Conservation (phyloP, 2,888 invertebrate genomes). For the Criorhina ranunculi region DNA sequence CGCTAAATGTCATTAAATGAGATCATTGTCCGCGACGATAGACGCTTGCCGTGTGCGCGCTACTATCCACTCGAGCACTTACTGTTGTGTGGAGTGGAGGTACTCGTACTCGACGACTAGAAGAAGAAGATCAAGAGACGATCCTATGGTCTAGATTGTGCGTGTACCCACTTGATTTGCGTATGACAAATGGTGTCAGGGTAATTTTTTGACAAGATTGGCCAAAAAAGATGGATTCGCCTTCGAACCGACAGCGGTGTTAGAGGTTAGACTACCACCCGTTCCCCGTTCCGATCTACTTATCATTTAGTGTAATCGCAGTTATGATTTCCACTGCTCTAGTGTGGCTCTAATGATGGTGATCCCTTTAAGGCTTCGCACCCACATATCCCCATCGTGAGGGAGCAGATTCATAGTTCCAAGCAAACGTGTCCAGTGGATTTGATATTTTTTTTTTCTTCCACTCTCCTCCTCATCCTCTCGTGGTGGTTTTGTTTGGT, state of each 20-base stretch:
- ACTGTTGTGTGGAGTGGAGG: conserved; percentile 48
- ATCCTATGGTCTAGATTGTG: conserved; percentile 69
- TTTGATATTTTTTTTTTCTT: conserved; percentile 14
- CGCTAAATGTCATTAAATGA: conserved; percentile 76
- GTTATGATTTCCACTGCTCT: conserved; percentile 65
- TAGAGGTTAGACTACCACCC: conserved; percentile 42
- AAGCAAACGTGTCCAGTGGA: conserved; percentile 68
- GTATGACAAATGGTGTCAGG: conserved; percentile 74
- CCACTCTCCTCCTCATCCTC: too few species aligned
- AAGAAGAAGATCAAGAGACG: conserved; percentile 44
- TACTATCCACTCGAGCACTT: conserved; percentile 46
- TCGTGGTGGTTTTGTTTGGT: conserved; percentile 10
- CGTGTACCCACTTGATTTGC: conserved; percentile 73
- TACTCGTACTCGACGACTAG: too few species aligned
- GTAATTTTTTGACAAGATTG: conserved; percentile 72
- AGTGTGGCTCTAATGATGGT: conserved; percentile 66
- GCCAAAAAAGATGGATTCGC: conserved; percentile 69
- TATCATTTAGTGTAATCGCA: conserved; percentile 75
- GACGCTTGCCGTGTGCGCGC: conserved; percentile 40
- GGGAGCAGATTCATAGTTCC: conserved; percentile 67
- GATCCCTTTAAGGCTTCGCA: conserved; percentile 76
- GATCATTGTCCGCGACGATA: conserved; percentile 75
- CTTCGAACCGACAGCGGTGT: conserved; percentile 4
- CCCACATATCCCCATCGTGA: conserved; percentile 74
- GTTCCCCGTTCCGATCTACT: conserved; percentile 72